phyloP scores from a whole-genome alignment of 23 tunicate genomes.

The Trididemnum nubilum region DNA sequence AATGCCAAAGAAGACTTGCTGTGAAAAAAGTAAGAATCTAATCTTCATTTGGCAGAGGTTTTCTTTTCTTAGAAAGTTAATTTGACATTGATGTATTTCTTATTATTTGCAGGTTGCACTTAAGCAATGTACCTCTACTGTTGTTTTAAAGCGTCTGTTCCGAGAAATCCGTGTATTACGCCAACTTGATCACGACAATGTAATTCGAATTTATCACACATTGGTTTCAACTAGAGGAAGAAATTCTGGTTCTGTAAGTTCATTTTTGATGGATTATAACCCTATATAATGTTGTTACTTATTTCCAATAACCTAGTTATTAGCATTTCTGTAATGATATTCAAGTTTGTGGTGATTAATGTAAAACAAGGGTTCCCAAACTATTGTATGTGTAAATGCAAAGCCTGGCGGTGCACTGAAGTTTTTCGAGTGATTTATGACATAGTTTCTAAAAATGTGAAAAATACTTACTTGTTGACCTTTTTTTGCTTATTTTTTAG shows the following conservation, averaged over 20 bases:
- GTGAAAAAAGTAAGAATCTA: slow-evolving; percentile 69
- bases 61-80: too few relatives aligned
- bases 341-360: neutral
- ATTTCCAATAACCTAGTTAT: too few relatives aligned
- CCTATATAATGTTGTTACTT: too few relatives aligned
- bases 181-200: slow-evolving; percentile 72
- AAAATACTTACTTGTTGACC: too few relatives aligned
- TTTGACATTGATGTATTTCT: too few relatives aligned
- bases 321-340: too few relatives aligned
- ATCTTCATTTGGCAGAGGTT: too few relatives aligned
- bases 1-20: slow-evolving; percentile 61
- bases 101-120: slow-evolving; percentile 38
- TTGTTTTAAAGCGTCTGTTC: slow-evolving; percentile 53
- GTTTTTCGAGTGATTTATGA: too few relatives aligned
- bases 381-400: too few relatives aligned
- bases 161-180: slow-evolving; percentile 79
- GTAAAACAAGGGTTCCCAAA: neutral
- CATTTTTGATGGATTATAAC: neutral
- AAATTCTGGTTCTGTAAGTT: slow-evolving; percentile 16
- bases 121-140: slow-evolving; percentile 34
- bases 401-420: too few relatives aligned
- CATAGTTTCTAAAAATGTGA: too few relatives aligned
- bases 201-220: slow-evolving; percentile 60
- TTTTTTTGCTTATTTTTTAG: too few relatives aligned
- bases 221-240: slow-evolving; percentile 50